A percentile compares a stretch with the other conserved stretches of the same genome.
Conservation (phyloP, 2,888 invertebrate genomes). For the Idaea dimidiata region DNA sequence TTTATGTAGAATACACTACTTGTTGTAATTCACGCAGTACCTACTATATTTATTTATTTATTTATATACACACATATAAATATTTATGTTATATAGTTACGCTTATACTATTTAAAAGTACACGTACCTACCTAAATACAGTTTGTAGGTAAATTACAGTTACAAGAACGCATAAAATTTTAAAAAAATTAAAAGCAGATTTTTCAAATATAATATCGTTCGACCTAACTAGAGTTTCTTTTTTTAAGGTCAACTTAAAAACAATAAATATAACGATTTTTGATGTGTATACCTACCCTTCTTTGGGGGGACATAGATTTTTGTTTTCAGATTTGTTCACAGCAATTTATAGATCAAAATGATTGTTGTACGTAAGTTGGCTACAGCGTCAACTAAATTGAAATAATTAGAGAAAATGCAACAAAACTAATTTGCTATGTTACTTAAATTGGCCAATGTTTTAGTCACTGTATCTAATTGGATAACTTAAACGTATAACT, state of each 20-base stretch:
- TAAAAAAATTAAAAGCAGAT: too few species aligned
- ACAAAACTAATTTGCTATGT: neutral
- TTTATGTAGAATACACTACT: constrained; percentile 2
- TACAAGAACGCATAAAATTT: too few species aligned
- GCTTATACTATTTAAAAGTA: too few species aligned
- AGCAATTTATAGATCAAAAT: constrained; percentile 18
- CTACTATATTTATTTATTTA: too few species aligned
- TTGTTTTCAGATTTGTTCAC: constrained; percentile 21
- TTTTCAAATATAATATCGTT: too few species aligned
- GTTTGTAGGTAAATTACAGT: too few species aligned
- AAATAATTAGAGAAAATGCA: constrained; percentile 5
- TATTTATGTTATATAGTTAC: too few species aligned
- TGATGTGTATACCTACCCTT: constrained; percentile 5
- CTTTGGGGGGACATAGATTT: constrained; percentile 4
- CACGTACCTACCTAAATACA: too few species aligned
- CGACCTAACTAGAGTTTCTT: too few species aligned
- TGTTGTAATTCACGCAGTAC: neutral
- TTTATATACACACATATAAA: too few species aligned
- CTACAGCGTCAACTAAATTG: constrained; percentile 9
- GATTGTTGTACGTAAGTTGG: constrained; percentile 16
- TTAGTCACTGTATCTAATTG: constrained; percentile 3
- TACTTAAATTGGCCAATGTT: neutral
- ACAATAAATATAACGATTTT: constrained; percentile 14
- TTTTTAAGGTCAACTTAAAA: neutral
- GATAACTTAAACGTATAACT: constrained; percentile 2